Conservation (phyloP, 2,113 vertebrate genomes). For the Lamprotornis superbus region DNA sequence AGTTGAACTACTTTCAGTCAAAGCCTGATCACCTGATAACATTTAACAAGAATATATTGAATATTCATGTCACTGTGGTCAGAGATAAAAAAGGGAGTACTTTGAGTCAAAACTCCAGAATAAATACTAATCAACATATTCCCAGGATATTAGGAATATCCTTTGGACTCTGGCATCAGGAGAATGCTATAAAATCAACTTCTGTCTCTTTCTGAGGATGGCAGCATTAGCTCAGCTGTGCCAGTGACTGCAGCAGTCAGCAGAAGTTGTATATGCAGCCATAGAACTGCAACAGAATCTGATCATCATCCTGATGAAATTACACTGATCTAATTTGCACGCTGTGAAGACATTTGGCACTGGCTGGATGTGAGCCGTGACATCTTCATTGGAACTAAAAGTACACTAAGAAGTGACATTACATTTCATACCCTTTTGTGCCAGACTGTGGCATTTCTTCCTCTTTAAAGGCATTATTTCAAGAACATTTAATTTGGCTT, state of each 20-base stretch:
- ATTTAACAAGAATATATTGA: neutral
- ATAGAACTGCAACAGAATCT: slow-evolving; percentile 70
- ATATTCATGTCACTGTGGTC: neutral
- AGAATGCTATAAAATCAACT: slow-evolving; percentile 28
- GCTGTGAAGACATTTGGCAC: slow-evolving; percentile 83
- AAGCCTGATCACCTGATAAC: neutral
- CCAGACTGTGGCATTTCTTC: slow-evolving; percentile 71
- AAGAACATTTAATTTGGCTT: slow-evolving; percentile 80
- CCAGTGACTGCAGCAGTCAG: slow-evolving; percentile 61
- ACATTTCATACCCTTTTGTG: slow-evolving; percentile 67
- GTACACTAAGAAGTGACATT: slow-evolving; percentile 74
- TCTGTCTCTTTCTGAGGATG: slow-evolving; percentile 61
- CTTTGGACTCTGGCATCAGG: slow-evolving; percentile 34
- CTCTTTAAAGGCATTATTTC: slow-evolving; percentile 80
- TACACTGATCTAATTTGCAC: slow-evolving; percentile 88
- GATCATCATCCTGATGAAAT: slow-evolving; percentile 84
- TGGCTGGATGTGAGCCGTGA: slow-evolving; percentile 77
- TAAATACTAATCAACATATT: neutral
- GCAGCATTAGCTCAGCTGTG: slow-evolving; percentile 74
- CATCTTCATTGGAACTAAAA: slow-evolving; percentile 84
- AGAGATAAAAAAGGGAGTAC: neutral
- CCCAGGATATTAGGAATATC: neutral
- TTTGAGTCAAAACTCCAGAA: neutral
- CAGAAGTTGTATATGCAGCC: slow-evolving; percentile 73
- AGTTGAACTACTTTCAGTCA: neutral